Base-by-base conservation (phyloP, 2,797 vertebrate species). In the Argya squamiceps region DNA sequence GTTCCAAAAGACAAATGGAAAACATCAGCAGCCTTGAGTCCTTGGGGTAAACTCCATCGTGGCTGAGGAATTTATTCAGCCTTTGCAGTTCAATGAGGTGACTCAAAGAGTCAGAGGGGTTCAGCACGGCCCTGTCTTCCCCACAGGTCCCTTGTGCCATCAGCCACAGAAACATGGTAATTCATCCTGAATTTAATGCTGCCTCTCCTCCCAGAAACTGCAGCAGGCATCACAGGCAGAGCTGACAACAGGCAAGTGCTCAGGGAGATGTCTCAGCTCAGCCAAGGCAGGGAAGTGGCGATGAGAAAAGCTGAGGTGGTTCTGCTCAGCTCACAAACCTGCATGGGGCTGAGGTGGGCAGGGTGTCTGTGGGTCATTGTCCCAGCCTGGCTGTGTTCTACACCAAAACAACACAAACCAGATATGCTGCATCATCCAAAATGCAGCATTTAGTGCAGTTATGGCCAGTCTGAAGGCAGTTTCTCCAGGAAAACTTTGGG, bases 1-100 rank as follows among this genome's bases (percentile, higher is more conserved):
- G 65, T 92, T 87, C 63, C 88, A 73, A 92, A 84, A 81, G 58
- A 74, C 63, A 94, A 94, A 91, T 62, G 65, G 80, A 81, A 95
- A 92, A 84, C 46, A 78, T 41, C 62, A 62, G 65, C 92, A 95
- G 67, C 44, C 43, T 80, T 4, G 4, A 85, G 93, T 84, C 86
- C 64, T 17, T 60, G 49, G 79, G 65, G 55, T 37, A 89, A 92
- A 87, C 50, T 81, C 65, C 47, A 43, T 1, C 1, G 16, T 84
- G 82, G 63, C 50, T 58, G n/a, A 88, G 68, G 85, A 93, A 89
- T 86, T 80, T 92, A 78, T 85, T 89, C 82, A 77, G 60, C 68
- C 23, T 80, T 80, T 4, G 13, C 58, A 43, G 81, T 56, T 73
- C 77, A 79, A 5, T 1, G 36, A 78, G 67, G 86, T 69, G 77